Base-by-base conservation (phyloP, 30 jellyfish, hydroid and myxozoan species). In the Turritopsis rubra region DNA sequence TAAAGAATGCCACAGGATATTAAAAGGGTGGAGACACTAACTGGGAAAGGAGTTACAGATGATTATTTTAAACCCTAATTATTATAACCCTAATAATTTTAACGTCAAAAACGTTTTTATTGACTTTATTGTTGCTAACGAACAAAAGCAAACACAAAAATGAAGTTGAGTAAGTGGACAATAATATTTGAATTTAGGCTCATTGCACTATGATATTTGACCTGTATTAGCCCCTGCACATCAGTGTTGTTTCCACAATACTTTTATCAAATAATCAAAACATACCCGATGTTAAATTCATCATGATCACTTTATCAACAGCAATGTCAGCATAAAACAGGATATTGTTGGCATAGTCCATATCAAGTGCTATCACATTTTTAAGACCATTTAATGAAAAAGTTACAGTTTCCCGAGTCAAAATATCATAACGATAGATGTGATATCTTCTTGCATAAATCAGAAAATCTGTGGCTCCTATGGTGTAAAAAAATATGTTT, bases 321-420 rank as follows among this genome's bases (percentile, higher is more conserved):
- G 95, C 52, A 75, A 88, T 84, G 80, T 92, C 98, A 4, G 95
- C 96, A 92, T 95, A 92, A 76, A 86, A 92, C 78, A 92, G 71
- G 23, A 66, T 52, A 66, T 88, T 87, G 19, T 68, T 84, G 54
- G 77, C 74, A 81, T 87, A 79, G 80, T 92, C 98, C 71, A 27
- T 83, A 52, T 92, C 98, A 52, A 92, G 16, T 0, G 96, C 89
- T 25, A 92, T 29, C 0, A 90, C 96, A 71, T 79, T 82, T 66
- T 27, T 66, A 65, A 92, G 77, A 4, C 90, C 95, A 23, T 66
- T 71, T 60, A 88, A 65, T 0, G 53, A 52, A 66, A 92, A 75
- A 19, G 75, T 22, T 1, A 84, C 28, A 54, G 88, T 88, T 3
- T 52, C 54, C 28, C 54, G 21, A 9, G 89, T 86, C 16, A 23